Base-by-base conservation (phyloP, 1,140 invertebrate species). In the Watersipora subatra region DNA sequence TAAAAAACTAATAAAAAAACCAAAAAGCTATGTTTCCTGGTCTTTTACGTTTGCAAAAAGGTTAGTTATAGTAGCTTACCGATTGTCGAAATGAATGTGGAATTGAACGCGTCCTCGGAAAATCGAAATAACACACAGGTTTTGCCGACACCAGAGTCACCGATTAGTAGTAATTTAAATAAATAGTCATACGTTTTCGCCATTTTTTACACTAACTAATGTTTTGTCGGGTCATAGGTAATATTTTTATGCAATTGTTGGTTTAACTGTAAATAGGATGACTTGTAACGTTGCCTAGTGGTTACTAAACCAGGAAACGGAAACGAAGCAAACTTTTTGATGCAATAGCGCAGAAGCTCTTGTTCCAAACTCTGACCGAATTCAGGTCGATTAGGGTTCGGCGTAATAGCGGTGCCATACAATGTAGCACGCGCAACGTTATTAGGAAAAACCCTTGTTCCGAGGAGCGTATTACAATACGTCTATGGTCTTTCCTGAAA, bases 111-210 rank as follows among this genome's bases (percentile, higher is more conserved):
- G 85, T 97, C 93, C 80, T 97, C 94, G 62, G 92, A 94, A 84
- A 97, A 98, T 81, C 95, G 86, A 80, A 97, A 97, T 66, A 98
- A 84, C 76, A 98, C 92, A 84, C 94, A 97, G 62, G 94, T 97
- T 84, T 98, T 98, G 72, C 94, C 94, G 67, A 98, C 95, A 69
- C 94, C 94, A 67, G 92, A 95, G 84, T 98, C 94, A 66, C 94
- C 95, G 82, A 98, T 97, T 72, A 98, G 83, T 70, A 98, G 82
- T 76, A 98, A 86, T 86, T 98, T 98, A 83, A 98, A 98, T 75
- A 98, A 85, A 78, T 94, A 87, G 86, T 98, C 94, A 84, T 98
- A 98, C 69, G 93, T 95, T 84, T 93, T 93, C 64, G 80, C 80
- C 81, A 82, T 81, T 46, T 7, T 46, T n/a, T 46, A n/a, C 7